A percentile compares a stretch with the other conserved stretches of the same genome.
Conservation (phyloP, 2,797 vertebrate genomes). For the Chelidonichthys spinosus region DNA sequence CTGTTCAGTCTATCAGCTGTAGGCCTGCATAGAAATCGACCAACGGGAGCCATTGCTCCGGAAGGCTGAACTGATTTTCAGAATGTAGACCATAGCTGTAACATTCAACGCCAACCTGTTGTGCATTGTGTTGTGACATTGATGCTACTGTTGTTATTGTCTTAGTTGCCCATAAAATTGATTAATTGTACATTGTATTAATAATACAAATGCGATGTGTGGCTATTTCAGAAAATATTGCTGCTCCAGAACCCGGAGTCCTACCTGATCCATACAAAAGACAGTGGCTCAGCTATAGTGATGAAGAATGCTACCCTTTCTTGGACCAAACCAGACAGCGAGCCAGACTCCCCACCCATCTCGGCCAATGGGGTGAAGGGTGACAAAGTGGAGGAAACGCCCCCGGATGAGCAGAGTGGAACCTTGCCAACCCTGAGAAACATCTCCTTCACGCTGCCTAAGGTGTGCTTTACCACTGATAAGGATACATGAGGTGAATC, state of each 20-base stretch:
- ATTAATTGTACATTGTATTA: too few relatives aligned
- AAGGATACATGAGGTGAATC: accelerated
- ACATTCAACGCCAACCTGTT: background rate
- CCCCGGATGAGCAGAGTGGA: slow-evolving; percentile 18
- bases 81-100: background rate
- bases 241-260: slow-evolving; percentile 83
- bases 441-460: slow-evolving; percentile 84
- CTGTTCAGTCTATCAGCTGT: too few relatives aligned
- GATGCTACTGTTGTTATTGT: background rate
- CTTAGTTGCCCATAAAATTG: background rate
- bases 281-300: slow-evolving; percentile 76
- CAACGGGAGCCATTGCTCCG: too few relatives aligned
- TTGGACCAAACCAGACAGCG: slow-evolving; percentile 70
- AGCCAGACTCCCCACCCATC: background rate
- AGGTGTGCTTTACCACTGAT: slow-evolving; percentile 72
- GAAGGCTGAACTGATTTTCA: too few relatives aligned
- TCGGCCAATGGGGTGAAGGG: slow-evolving; percentile 4
- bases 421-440: slow-evolving; percentile 70
- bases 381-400: slow-evolving; percentile 3
- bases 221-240: slow-evolving; percentile 83
- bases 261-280: slow-evolving; percentile 80
- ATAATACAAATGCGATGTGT: background rate
- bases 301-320: slow-evolving; percentile 86
- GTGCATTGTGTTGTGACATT: background rate
- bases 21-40: too few relatives aligned